phyloP scores from a whole-genome alignment of 37 sponge, comb jelly and placozoan genomes.

The Corticium candelabrum region DNA sequence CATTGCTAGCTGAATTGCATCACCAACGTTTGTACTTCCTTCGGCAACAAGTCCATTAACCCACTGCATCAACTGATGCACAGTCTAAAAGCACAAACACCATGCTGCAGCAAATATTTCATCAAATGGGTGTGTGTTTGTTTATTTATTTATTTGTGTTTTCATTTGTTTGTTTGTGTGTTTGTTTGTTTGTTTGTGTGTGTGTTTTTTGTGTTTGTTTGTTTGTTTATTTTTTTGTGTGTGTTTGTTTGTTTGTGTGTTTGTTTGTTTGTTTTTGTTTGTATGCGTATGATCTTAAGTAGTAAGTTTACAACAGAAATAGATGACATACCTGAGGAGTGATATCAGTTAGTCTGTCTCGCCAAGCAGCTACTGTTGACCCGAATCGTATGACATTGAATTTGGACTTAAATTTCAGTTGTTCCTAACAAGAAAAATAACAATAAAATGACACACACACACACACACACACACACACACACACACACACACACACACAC shows the following conservation, averaged over 20 bases:
- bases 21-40: slow-evolving; percentile 67
- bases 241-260: no score
- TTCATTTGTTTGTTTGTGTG: no score
- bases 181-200: no score
- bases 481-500: no score
- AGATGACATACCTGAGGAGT: slow-evolving; percentile 15
- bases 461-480: no score
- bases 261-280: no score
- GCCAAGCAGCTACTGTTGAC: slow-evolving; percentile 39
- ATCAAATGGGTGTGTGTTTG: no score
- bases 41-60: slow-evolving; percentile 39
- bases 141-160: no score
- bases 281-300: no score
- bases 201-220: no score
- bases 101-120: background rate
- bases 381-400: slow-evolving; percentile 49
- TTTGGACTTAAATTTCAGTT: slow-evolving; percentile 8
- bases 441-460: no score
- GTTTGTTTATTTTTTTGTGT: no score
- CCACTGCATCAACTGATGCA: slow-evolving; percentile 56
- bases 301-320: background rate
- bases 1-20: slow-evolving; percentile 45
- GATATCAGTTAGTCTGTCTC: slow-evolving; percentile 39
- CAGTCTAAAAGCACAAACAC: slow-evolving; percentile 1
- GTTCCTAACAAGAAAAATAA: slow-evolving; percentile 16